Evolutionary conservation across 2,888 invertebrate species (phyloP), one percentile per base, ranked within the genome.

Genomic region (Eupithecia abbreviata): DNA sequence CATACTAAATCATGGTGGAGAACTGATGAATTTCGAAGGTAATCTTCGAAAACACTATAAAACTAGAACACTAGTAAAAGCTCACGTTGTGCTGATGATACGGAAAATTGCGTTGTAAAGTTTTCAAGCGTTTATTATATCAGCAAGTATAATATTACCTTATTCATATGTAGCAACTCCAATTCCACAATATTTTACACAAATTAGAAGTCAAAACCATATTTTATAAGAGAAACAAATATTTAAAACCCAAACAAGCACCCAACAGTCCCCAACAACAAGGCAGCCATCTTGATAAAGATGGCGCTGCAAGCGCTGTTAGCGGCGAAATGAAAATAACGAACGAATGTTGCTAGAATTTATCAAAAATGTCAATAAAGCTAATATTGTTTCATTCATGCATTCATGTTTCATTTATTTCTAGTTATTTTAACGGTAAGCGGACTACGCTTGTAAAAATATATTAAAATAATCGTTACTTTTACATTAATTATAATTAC

Each of bases 261-360:
- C 91, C 90, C 91, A 91, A 91, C 92, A 93, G 89, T 93, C 92
- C 89, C 93, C 91, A 95, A 93, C 93, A 94, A 95, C 94, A 95
- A 92, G 93, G 91, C 91, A 92, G 94, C 94, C 94, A 95, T 95
- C 88, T 94, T 93, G 87, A 30, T 18, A 85, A 90, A 91, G 87
- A 92, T 92, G 92, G 92, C 91, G 90, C 83, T 81, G 79, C 51
- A 49, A 13, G 92, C 91, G 90, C 83, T 81, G 79, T 51, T 51
- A 13, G n/a, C 62, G 69, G 69, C 58, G 65, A 73, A 73, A 30
- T 30, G 30, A 30, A 75, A 70, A 9, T 18, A 70, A 79, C 42
- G 15, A 41, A 42, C 7, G 2, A 51, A 77, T 81, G 77, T 87
- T 88, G 84, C 87, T 84, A 85, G 70, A 75, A 13, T 62, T 43